Evolutionary conservation across 1,140 invertebrate species (phyloP).

Genomic region (Drosophila insularis): DNA sequence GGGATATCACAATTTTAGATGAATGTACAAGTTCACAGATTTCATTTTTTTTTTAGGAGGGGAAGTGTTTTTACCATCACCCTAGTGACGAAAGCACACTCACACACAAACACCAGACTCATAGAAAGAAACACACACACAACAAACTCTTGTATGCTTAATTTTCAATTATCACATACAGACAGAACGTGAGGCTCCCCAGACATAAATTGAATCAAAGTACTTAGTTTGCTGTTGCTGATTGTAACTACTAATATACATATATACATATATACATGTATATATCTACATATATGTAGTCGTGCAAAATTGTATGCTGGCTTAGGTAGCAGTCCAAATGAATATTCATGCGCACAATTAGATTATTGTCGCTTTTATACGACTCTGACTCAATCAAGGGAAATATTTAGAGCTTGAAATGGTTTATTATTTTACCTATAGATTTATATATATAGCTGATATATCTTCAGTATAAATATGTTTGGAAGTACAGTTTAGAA

Average conservation of each 20-base stretch:
- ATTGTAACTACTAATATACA: slow-evolving; percentile 22
- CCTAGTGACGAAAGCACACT: slow-evolving; percentile 12
- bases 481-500: too few relatives aligned
- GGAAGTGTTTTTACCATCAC: slow-evolving; percentile 24
- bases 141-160: slow-evolving; percentile 34
- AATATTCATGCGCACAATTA: slow-evolving; percentile 63
- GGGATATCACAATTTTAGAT: slow-evolving; percentile 45
- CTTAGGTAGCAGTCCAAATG: slow-evolving; percentile 40
- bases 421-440: slow-evolving; percentile 1
- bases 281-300: slow-evolving; percentile 29
- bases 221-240: slow-evolving; percentile 35
- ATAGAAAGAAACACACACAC: neutral
- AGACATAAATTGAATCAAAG: slow-evolving; percentile 68
- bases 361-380: slow-evolving; percentile 51
- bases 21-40: slow-evolving; percentile 52
- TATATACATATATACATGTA: slow-evolving; percentile 38
- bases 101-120: neutral
- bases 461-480: neutral
- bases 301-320: slow-evolving; percentile 13
- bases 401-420: neutral
- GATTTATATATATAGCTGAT: neutral
- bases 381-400: slow-evolving; percentile 39
- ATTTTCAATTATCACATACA: slow-evolving; percentile 57
- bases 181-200: slow-evolving; percentile 23
- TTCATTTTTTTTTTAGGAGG: slow-evolving; percentile 45